These are phyloP conservation scores for Xestobium rufovillosum DNA, from an alignment of 2,888 invertebrate genomes.

Conservation along the genomic window DNA sequence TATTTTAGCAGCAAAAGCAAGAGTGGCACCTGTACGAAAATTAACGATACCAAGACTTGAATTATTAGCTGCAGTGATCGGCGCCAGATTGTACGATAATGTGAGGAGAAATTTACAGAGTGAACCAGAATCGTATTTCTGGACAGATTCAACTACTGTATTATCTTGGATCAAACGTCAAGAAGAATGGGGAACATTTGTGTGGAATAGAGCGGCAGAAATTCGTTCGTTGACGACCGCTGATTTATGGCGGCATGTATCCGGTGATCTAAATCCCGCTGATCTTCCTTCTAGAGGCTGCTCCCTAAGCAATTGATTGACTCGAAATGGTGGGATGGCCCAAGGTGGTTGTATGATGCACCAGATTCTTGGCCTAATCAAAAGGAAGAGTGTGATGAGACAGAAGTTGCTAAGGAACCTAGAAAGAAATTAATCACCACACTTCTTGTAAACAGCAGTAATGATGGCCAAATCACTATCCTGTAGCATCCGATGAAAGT, in stretches of 20 bases:
- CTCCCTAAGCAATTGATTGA: slow-evolving; percentile 23
- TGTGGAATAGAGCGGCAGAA: slow-evolving; percentile 28
- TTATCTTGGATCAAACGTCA: slow-evolving; percentile 26
- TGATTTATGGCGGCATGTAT: slow-evolving; percentile 28
- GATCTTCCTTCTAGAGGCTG: slow-evolving; percentile 33
- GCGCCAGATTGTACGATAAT: slow-evolving; percentile 20
- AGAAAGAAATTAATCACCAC: too few species aligned
- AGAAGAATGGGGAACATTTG: slow-evolving; percentile 27
- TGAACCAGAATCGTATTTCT: slow-evolving; percentile 20
- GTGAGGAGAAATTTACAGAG: slow-evolving; percentile 17
- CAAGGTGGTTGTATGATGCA: slow-evolving; percentile 25
- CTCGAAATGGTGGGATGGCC: slow-evolving; percentile 32
- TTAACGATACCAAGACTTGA: slow-evolving; percentile 30
- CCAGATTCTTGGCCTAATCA: too few species aligned
- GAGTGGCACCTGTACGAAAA: slow-evolving; percentile 25
- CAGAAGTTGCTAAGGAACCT: too few species aligned
- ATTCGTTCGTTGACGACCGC: slow-evolving; percentile 22
- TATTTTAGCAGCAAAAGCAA: slow-evolving; percentile 24
- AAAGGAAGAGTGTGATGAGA: too few species aligned
- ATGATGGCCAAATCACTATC: too few species aligned
- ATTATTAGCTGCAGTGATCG: slow-evolving; percentile 27
- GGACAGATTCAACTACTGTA: slow-evolving; percentile 29
- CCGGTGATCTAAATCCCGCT: slow-evolving; percentile 30
- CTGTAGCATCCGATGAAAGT: too few species aligned
- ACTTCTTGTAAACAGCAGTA: too few species aligned